Percentiles rank a stretch among this genome's conserved stretches.
These are phyloP conservation scores for Polymixis lichenea DNA, from an alignment of 2,888 invertebrate species.

Conservation along the genomic window DNA sequence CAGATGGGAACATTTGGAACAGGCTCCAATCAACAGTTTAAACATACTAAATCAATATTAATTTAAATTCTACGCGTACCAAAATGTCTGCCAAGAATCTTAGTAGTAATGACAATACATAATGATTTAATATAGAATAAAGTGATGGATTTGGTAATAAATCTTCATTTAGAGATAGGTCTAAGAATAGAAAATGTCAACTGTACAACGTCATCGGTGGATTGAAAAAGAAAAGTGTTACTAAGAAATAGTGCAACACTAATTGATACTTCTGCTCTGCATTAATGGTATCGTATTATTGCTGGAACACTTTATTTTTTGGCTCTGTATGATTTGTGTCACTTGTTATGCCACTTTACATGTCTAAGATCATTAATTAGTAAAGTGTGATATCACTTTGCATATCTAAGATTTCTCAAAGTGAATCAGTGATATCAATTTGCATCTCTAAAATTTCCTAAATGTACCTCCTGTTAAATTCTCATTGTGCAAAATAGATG, in stretches of 20 bases:
- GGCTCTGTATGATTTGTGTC: too few relatives aligned
- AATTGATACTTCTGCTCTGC: not conserved
- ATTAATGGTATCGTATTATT: not conserved
- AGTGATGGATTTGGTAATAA: constrained; percentile 39
- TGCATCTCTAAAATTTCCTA: too few relatives aligned
- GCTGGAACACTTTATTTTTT: not conserved
- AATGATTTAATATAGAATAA: constrained; percentile 9
- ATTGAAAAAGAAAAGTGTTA: not conserved
- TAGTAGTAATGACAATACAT: constrained; percentile 18
- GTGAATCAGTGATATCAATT: too few relatives aligned
- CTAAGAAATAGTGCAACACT: not conserved
- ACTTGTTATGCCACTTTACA: too few relatives aligned
- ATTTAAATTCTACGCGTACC: constrained; percentile 50
- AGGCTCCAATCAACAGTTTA: constrained; percentile 28
- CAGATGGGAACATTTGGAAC: constrained; percentile 30
- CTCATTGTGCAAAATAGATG: too few relatives aligned
- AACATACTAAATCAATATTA: constrained; percentile 43
- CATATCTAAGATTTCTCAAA: too few relatives aligned
- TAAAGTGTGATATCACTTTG: too few relatives aligned
- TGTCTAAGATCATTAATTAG: too few relatives aligned
- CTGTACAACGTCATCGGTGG: not conserved
- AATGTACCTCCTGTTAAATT: too few relatives aligned
- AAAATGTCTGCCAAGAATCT: constrained; percentile 43
- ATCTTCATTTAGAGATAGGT: constrained; percentile 32
- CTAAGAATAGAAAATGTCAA: constrained; percentile 24